Base-by-base conservation (phyloP, 2,888 invertebrate species). In the Lasius platythorax region DNA sequence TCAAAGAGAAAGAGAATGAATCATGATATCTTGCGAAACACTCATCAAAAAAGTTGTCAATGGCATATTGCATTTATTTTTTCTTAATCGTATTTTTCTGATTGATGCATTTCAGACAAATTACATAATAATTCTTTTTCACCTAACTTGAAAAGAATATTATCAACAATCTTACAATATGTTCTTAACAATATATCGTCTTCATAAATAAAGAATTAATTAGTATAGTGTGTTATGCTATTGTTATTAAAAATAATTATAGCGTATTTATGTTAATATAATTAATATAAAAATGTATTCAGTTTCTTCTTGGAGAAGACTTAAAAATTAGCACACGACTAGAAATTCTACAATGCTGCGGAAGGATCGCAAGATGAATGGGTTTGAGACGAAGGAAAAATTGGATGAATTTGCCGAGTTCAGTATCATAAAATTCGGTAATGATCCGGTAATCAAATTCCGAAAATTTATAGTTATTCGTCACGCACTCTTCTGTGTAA, bases 401-500 rank as follows among this genome's bases (percentile, higher is more conserved):
- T 75, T 46, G 3, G 1, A 2, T 50, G 23, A 46, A 33, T 50
- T 75, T 9, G 28, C 0, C 30, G n/a, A 43, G 33, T 76, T 53
- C 8, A 28, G 40, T 40, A 28, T 53, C n/a, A 28, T 68, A 56
- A 78, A 78, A 78, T 70, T 78, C 15, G 9, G 12, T 78, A 78
- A 78, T 78, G n/a, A 68, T n/a, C 30, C 5, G 23, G 46, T 53
- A 68, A 78, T 56, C n/a, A 78, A 78, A 78, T 78, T 68, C 9
- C 53, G 3, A 15, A 70, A 68, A 78, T 78, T 68, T 78, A 68
- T 56, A 1, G 37, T 28, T 18, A 18, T n/a, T 68, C 40, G 28
- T 78, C 70, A 68, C 33, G 40, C 64, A 68, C 53, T 12, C 30
- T 8, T 68, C 37, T 53, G 3, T 23, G 15, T 28, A 61, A 46